A percentile compares a stretch with the other conserved stretches of the same genome.
Conservation (phyloP, 2,888 invertebrate species). For the Salpingus planirostris region DNA sequence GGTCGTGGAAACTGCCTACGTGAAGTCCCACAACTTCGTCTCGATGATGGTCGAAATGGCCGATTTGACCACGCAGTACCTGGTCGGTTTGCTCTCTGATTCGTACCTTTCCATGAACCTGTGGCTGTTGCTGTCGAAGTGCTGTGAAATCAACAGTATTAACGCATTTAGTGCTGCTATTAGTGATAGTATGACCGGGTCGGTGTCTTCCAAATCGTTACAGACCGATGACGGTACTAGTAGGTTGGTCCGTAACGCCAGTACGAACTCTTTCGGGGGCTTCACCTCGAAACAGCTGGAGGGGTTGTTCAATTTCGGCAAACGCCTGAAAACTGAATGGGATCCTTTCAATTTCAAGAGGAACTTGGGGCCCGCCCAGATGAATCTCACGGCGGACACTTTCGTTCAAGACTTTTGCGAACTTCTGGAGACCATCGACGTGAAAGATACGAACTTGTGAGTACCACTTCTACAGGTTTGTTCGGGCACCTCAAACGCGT, state of each 20-base stretch:
- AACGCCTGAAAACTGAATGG: slow-evolving; percentile 13
- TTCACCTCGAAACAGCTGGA: background rate
- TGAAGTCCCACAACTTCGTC: slow-evolving; percentile 42
- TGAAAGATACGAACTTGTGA: slow-evolving; percentile 86
- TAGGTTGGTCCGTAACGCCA: background rate
- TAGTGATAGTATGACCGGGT: slow-evolving; percentile 6
- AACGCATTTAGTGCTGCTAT: slow-evolving; percentile 18
- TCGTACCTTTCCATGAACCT: slow-evolving; percentile 26
- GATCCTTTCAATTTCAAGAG: slow-evolving; percentile 10
- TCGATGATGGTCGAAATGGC: slow-evolving; percentile 47
- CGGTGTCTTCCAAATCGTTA: background rate
- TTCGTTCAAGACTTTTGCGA: slow-evolving; percentile 54
- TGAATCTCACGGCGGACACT: slow-evolving; percentile 35
- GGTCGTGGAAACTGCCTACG: slow-evolving; percentile 58
- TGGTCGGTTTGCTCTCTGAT: slow-evolving; percentile 27
- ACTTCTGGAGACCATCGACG: slow-evolving; percentile 62
- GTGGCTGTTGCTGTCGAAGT: slow-evolving; percentile 29
- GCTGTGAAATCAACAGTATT: slow-evolving; percentile 28
- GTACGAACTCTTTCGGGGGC: background rate
- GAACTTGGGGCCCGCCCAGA: slow-evolving; percentile 4
- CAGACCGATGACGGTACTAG: background rate
- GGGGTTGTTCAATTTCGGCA: slow-evolving; percentile 16
- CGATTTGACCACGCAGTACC: slow-evolving; percentile 33
- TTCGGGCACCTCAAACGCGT: too few relatives aligned
- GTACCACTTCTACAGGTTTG: too few relatives aligned